phyloP scores from a whole-genome alignment of 2,797 vertebrate genomes.

The Sparus aurata region DNA sequence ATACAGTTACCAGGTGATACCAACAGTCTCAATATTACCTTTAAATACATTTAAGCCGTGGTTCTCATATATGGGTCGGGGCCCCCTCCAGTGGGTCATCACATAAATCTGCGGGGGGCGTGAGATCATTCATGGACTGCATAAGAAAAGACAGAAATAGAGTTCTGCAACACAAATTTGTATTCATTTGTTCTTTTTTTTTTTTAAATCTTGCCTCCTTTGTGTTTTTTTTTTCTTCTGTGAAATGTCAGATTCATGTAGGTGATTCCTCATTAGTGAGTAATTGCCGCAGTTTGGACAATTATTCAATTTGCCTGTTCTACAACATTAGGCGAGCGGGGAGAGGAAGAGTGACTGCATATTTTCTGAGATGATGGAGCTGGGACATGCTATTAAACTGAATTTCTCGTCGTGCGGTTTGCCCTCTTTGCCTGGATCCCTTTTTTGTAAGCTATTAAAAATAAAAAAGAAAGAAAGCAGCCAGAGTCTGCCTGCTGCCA shows the following conservation, averaged over 20 bases:
- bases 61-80: background rate
- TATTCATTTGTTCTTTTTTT: background rate
- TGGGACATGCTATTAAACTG: conserved; percentile 22
- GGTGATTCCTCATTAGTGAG: conserved; percentile 23
- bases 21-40: background rate
- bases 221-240: background rate
- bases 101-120: background rate
- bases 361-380: conserved; percentile 30
- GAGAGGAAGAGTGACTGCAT: background rate
- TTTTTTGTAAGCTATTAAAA: conserved; percentile 21
- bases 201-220: background rate
- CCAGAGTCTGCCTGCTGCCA: conserved; percentile 40
- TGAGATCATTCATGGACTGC: background rate
- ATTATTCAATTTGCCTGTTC: conserved; percentile 23
- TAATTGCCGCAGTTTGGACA: conserved; percentile 12
- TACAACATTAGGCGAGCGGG: conserved; percentile 24
- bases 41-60: background rate
- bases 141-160: background rate
- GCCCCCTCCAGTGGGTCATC: background rate
- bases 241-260: conserved; percentile 5
- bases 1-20: too few relatives aligned
- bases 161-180: background rate
- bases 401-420: conserved; percentile 34
- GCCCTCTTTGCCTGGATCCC: conserved; percentile 29
- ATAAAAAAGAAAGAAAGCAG: conserved; percentile 41